phyloP scores from a whole-genome alignment of 1,140 invertebrate genomes.

The Bombus soroeensis region DNA sequence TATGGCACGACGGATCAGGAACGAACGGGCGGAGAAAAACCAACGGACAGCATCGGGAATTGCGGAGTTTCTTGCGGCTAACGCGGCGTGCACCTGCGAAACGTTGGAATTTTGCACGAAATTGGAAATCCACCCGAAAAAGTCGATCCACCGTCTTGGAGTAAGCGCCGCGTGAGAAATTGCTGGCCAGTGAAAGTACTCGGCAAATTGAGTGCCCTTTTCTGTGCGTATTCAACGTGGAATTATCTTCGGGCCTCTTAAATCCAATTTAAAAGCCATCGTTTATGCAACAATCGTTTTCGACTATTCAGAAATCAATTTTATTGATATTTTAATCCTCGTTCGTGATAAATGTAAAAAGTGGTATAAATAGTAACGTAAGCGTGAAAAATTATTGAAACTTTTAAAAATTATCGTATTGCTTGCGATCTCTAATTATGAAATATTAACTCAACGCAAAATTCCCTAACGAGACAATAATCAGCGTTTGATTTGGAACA shows the following conservation, averaged over 20 bases:
- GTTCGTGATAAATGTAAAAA: too few relatives aligned
- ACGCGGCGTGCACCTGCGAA: slow-evolving; percentile 33
- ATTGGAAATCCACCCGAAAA: slow-evolving; percentile 46
- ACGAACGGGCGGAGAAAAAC: slow-evolving; percentile 33
- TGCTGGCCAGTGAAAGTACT: slow-evolving; percentile 23
- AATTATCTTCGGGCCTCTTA: neutral
- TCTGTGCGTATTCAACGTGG: neutral
- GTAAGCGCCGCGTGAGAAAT: slow-evolving; percentile 38
- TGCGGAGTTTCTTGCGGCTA: slow-evolving; percentile 33
- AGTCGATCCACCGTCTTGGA: neutral
- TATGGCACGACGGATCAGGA: slow-evolving; percentile 36
- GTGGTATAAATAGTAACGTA: too few relatives aligned
- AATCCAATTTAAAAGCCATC: neutral
- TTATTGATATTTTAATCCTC: neutral
- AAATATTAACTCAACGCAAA: too few relatives aligned
- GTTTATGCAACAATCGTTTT: neutral
- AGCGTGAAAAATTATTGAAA: too few relatives aligned
- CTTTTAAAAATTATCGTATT: too few relatives aligned
- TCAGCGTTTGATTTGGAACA: too few relatives aligned
- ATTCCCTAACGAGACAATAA: too few relatives aligned
- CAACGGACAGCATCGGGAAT: slow-evolving; percentile 7
- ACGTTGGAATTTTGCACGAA: slow-evolving; percentile 43
- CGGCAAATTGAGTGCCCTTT: slow-evolving; percentile 15
- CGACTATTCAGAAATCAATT: neutral
- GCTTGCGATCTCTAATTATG: too few relatives aligned